A percentile compares a stretch with the other conserved stretches of the same genome.
phyloP scores from a whole-genome alignment of 1,140 invertebrate genomes.

The Probaryconus sp. region DNA sequence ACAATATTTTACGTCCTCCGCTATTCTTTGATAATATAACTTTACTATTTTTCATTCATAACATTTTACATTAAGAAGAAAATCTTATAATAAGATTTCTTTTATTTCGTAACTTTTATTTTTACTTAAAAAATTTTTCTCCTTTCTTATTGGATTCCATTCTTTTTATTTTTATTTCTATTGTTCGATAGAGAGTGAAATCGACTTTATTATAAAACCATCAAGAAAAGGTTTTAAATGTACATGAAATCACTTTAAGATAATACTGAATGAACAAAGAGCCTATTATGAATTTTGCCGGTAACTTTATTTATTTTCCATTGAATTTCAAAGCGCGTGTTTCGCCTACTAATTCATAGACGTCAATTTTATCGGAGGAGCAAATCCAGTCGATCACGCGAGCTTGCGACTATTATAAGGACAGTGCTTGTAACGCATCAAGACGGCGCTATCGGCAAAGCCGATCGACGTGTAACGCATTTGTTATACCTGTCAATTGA shows the following conservation, averaged over 20 bases:
- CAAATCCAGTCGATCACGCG: constrained; percentile 68
- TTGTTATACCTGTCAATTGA: constrained; percentile 69
- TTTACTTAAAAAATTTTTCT: too few species aligned
- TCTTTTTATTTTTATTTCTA: too few species aligned
- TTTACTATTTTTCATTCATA: too few species aligned
- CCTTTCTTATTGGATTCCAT: too few species aligned
- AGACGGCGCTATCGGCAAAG: constrained; percentile 62
- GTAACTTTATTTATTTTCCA: constrained; percentile 71
- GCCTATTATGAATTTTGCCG: constrained; percentile 68
- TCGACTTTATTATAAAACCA: too few species aligned
- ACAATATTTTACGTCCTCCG: constrained; percentile 23
- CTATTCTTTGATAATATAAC: neutral
- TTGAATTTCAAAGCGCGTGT: constrained; percentile 71
- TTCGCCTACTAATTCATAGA: constrained; percentile 70
- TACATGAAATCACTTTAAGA: constrained; percentile 5
- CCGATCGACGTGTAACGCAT: constrained; percentile 63
- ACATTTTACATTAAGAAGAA: too few species aligned
- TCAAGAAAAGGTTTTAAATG: too few species aligned
- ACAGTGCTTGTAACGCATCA: constrained; percentile 45
- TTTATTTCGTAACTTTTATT: too few species aligned
- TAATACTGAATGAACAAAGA: constrained; percentile 62
- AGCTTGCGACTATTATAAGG: constrained; percentile 67
- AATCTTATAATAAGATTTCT: too few species aligned
- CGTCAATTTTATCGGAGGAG: constrained; percentile 65
- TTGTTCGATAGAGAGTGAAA: too few species aligned